phyloP scores from a whole-genome alignment of 2,797 vertebrate species.

The Steatocranus sp. region DNA sequence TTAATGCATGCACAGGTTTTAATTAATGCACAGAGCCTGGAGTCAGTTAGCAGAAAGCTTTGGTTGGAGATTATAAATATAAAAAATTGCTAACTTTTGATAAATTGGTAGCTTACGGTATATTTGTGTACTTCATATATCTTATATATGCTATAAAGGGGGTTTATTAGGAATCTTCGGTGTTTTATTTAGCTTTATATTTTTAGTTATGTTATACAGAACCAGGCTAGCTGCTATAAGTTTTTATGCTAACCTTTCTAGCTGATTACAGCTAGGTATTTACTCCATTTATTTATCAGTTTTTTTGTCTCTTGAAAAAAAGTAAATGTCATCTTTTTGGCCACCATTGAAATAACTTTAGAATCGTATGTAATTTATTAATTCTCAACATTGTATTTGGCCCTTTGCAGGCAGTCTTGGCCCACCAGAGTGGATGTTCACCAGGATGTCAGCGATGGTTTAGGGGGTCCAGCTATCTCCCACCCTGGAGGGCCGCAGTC shows the following conservation, averaged over 20 bases:
- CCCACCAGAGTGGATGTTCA: conserved; percentile 94
- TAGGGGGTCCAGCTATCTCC: conserved; percentile 88
- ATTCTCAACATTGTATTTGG: background rate
- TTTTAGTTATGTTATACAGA: background rate
- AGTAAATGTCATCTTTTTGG: accelerated
- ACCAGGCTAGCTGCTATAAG: background rate
- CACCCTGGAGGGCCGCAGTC: conserved; percentile 87
- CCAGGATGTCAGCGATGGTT: conserved; percentile 92
- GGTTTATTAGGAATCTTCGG: background rate
- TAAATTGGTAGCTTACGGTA: background rate
- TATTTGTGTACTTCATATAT: background rate
- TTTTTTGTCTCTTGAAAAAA: background rate
- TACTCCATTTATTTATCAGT: background rate
- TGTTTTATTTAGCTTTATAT: background rate
- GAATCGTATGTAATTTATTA: background rate
- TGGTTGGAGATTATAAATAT: background rate
- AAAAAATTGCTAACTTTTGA: background rate
- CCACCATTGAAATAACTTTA: background rate
- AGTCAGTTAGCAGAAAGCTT: background rate
- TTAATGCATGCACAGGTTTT: background rate
- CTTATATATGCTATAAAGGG: background rate
- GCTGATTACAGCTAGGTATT: background rate
- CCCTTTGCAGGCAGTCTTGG: conserved; percentile 89
- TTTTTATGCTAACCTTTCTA: background rate
- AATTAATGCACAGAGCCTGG: background rate